phyloP scores from a whole-genome alignment of 2,888 invertebrate genomes.

The Drosophila glabriapex region DNA sequence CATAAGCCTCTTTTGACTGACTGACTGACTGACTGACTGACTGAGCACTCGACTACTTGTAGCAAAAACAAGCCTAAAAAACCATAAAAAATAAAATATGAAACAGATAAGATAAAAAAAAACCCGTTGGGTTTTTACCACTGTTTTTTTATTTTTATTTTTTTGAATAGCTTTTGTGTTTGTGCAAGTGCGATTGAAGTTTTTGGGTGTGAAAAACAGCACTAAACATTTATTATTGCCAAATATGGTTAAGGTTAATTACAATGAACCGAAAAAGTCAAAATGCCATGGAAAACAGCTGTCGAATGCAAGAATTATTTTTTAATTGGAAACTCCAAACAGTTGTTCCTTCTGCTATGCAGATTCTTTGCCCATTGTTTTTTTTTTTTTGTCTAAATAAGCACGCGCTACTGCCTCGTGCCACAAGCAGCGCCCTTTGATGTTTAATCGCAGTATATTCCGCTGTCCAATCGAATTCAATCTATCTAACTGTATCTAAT shows the following conservation, averaged over 20 bases:
- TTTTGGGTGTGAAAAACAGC: conserved; percentile 31
- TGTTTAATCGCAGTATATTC: background rate
- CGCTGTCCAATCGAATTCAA: conserved; percentile 2
- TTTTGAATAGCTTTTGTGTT: conserved; percentile 26
- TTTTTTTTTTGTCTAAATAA: background rate
- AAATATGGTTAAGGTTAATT: conserved; percentile 26
- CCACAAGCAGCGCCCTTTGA: conserved; percentile 11
- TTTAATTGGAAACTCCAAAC: conserved; percentile 34
- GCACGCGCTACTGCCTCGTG: conserved; percentile 27
- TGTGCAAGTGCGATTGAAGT: conserved; percentile 43
- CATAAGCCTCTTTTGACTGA: conserved; percentile 42
- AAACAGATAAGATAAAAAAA: conserved; percentile 52
- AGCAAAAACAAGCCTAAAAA: conserved; percentile 28
- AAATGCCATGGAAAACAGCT: conserved; percentile 40
- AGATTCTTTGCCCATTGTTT: background rate
- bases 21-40: conserved; percentile 14
- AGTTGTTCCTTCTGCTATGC: conserved; percentile 15
- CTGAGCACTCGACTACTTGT: conserved; percentile 16
- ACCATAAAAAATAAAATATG: conserved; percentile 25
- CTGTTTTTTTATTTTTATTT: background rate
- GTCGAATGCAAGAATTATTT: conserved; percentile 10
- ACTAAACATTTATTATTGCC: conserved; percentile 27
- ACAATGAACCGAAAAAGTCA: conserved; percentile 1
- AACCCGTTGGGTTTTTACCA: conserved; percentile 44
- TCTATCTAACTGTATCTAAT: conserved; percentile 19